These are phyloP conservation scores for Tachystola acroxantha DNA, from an alignment of 2,888 invertebrate species.

Conservation along the genomic window DNA sequence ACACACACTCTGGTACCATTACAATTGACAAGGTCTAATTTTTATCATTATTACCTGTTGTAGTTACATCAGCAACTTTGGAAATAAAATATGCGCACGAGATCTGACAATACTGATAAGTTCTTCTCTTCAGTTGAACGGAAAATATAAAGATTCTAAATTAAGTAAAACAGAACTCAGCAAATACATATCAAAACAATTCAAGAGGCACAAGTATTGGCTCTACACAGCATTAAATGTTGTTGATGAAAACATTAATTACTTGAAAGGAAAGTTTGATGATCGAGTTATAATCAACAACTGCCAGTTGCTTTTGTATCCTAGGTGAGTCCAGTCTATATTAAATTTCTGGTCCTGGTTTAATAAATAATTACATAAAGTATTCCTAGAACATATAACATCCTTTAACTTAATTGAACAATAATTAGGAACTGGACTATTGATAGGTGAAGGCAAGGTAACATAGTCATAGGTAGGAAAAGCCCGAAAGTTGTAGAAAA, in stretches of 20 bases:
- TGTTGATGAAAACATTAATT: constrained; percentile 78
- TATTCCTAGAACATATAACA: too few species aligned
- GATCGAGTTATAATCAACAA: constrained; percentile 76
- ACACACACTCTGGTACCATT: too few species aligned
- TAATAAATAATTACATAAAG: too few species aligned
- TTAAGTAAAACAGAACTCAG: constrained; percentile 5
- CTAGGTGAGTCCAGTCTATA: constrained; percentile 71
- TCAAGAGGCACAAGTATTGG: constrained; percentile 81
- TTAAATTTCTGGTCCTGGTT: neutral
- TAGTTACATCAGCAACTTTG: constrained; percentile 77
- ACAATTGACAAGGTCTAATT: too few species aligned
- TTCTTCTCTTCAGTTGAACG: constrained; percentile 30
- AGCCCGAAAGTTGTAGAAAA: too few species aligned
- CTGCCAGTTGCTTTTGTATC: constrained; percentile 83
- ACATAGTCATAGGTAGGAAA: too few species aligned
- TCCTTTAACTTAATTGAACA: too few species aligned
- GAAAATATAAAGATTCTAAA: constrained; percentile 4
- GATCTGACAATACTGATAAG: constrained; percentile 53
- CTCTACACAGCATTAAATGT: constrained; percentile 78
- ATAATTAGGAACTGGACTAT: too few species aligned
- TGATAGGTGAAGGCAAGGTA: too few species aligned
- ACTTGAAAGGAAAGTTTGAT: constrained; percentile 71
- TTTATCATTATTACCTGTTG: constrained; percentile 13
- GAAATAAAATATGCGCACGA: constrained; percentile 64
- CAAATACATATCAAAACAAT: constrained; percentile 28